phyloP scores from a whole-genome alignment of 2,797 vertebrate species.

The Falco columbarius region DNA sequence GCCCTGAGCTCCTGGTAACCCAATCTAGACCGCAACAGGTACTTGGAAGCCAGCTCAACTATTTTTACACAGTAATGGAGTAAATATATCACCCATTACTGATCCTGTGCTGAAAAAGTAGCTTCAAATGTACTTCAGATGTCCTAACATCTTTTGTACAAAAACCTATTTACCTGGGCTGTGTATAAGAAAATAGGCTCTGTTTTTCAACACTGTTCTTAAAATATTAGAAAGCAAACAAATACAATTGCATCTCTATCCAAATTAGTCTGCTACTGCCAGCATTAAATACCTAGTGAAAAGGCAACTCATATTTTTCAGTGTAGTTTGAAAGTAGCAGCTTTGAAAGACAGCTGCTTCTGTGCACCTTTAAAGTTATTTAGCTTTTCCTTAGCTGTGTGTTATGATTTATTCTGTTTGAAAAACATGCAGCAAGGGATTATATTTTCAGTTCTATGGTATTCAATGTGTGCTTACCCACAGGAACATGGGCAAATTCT shows the following conservation, averaged over 20 bases:
- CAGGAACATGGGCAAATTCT: slow-evolving; percentile 1
- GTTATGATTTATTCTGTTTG: slow-evolving; percentile 47
- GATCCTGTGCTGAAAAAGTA: neutral
- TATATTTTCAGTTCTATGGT: slow-evolving; percentile 59
- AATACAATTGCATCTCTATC: neutral
- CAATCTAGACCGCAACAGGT: neutral
- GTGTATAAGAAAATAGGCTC: neutral
- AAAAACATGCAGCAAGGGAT: slow-evolving; percentile 60
- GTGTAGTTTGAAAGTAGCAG: neutral
- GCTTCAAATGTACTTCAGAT: neutral
- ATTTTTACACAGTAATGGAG: neutral
- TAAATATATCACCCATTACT: neutral
- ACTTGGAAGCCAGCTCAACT: neutral
- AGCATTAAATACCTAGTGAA: neutral
- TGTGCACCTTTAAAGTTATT: slow-evolving; percentile 26
- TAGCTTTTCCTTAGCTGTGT: slow-evolving; percentile 43
- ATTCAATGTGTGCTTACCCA: neutral
- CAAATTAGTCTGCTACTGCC: neutral
- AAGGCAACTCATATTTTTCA: neutral
- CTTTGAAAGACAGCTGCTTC: slow-evolving; percentile 26
- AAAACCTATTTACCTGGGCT: neutral
- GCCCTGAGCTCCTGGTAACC: neutral
- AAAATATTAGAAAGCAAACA: neutral
- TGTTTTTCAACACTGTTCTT: neutral
- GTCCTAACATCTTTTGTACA: neutral